A percentile compares a stretch with the other conserved stretches of the same genome.
Conservation (phyloP, 92 coral and sea anemone species). For the Blastomussa wellsi region DNA sequence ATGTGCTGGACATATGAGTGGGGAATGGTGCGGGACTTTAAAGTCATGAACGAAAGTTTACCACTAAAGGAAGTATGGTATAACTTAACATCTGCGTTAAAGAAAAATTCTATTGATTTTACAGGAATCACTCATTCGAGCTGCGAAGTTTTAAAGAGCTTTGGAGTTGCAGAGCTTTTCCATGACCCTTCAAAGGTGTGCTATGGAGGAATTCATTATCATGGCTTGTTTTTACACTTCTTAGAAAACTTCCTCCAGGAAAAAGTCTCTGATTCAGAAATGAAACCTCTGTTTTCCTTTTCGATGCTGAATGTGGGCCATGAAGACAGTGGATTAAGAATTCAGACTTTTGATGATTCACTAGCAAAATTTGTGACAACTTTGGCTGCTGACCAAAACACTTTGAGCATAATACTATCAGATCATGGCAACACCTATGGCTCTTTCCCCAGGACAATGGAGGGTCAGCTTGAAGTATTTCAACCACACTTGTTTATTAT, state of each 20-base stretch:
- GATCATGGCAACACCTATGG: constrained; percentile 86
- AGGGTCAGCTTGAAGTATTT: constrained; percentile 78
- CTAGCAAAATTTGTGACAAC: constrained; percentile 55
- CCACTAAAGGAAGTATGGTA: constrained; percentile 44
- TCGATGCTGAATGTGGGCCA: constrained; percentile 62
- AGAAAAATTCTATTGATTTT: constrained; percentile 53
- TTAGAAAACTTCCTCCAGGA: constrained; percentile 34
- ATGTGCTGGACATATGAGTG: constrained; percentile 66
- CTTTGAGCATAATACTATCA: constrained; percentile 74
- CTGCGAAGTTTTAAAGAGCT: constrained; percentile 50
- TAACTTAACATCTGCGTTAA: constrained; percentile 38
- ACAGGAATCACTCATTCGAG: constrained; percentile 70
- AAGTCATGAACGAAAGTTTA: constrained; percentile 29
- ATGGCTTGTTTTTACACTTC: constrained; percentile 53
- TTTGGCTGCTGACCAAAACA: constrained; percentile 63
- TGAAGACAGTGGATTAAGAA: constrained; percentile 69
- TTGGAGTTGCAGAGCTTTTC: constrained; percentile 33
- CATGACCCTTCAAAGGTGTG: constrained; percentile 48
- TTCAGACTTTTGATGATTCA: constrained; percentile 62
- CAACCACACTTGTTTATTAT: constrained; percentile 76
- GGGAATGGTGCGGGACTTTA: constrained; percentile 50
- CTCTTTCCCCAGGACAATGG: constrained; percentile 59
- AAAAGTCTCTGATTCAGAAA: constrained; percentile 16
- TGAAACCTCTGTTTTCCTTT: constrained; percentile 69
- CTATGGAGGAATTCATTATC: constrained; percentile 59